Conservation (phyloP, 2,113 vertebrate species). For the Sterrhoptilus dennistouni region DNA sequence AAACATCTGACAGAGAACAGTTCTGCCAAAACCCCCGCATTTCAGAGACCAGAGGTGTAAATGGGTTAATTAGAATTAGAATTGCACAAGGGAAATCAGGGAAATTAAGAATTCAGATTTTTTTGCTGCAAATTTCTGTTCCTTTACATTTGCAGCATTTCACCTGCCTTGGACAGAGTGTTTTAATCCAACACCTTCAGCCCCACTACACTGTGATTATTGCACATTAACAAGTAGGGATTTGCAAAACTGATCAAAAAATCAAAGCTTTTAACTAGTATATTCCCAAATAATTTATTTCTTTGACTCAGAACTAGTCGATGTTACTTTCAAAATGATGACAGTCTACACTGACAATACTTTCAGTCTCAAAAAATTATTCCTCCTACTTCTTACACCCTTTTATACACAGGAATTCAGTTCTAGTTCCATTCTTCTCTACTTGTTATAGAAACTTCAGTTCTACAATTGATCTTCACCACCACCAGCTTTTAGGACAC, state of each 20-base stretch:
- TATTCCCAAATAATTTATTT: background rate
- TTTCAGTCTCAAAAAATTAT: background rate
- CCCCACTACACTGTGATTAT: rapidly evolving
- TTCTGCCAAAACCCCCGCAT: background rate
- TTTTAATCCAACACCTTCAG: background rate
- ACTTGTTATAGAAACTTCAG: background rate
- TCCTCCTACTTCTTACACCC: background rate
- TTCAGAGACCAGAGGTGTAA: background rate
- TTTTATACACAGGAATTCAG: background rate
- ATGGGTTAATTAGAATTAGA: background rate
- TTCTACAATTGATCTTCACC: background rate
- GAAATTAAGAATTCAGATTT: rapidly evolving
- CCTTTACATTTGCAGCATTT: background rate
- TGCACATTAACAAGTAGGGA: background rate
- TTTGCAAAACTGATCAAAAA: background rate
- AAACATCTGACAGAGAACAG: background rate
- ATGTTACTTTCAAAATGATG: background rate
- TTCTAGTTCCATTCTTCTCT: background rate
- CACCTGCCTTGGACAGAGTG: background rate
- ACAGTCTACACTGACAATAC: background rate
- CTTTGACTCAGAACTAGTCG: background rate
- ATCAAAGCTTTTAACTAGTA: background rate
- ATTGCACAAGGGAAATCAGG: background rate
- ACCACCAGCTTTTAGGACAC: background rate
- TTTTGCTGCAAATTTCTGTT: background rate